Base-by-base conservation (phyloP, 2,113 vertebrate species). In the Amphilophus citrinellus region DNA sequence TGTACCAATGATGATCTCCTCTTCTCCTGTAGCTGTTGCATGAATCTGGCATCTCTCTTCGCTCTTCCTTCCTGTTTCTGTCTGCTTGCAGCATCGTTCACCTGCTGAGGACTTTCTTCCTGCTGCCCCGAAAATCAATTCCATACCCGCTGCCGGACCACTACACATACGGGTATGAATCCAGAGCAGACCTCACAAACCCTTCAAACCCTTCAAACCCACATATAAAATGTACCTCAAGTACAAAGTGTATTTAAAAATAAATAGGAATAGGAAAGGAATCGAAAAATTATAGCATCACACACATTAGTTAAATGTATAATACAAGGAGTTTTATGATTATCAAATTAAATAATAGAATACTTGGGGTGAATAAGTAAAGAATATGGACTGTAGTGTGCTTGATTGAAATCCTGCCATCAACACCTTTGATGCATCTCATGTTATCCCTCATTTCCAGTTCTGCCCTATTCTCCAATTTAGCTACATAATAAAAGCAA, bases 81-180 rank as follows among this genome's bases (percentile, higher is more conserved):
- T 96, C 97, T 0, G 63, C 93, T 83, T 98, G 97, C 89, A 95
- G 96, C 0, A 0, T 77, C 84, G 81, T 97, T 93, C 98, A 98
- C 32, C 59, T 98, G 6, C 78, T 95, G 39, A 96, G 97, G 11
- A 99, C 97, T 11, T 89, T 99, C 71, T 95, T 99, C 83, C 94
- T 99, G 82, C 90, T 99, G 95, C 98, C 98, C 1, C 86, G 76
- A 65, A 89, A 75, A 0, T 95, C 94, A 53, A 96, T 99, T 63
- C 98, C 98, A 15, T 96, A 97, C 87, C 97, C 97, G 0, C 87
- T 97, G 77, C 97, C 97, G 4, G 93, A 96, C 0, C 58, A 59
- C 85, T 99, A 97, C 87, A 85, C 91, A 35, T 99, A 98, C 0
- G 98, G 97, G 98, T 99, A 96, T 27, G 80, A 58, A 47, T 47